Conservation (phyloP, 2,888 invertebrate genomes). For the Dasypolia templi region DNA sequence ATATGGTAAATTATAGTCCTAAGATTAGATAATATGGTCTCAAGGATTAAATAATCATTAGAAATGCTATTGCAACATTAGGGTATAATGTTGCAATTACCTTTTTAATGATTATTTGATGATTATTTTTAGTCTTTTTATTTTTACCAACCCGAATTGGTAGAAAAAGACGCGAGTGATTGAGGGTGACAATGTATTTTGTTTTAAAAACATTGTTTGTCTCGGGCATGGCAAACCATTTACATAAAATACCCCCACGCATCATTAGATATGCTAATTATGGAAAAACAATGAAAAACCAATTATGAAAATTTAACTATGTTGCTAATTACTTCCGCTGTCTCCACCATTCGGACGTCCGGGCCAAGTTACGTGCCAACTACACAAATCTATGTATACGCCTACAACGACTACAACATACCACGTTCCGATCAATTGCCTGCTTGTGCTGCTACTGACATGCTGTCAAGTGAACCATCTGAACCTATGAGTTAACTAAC, state of each 20-base stretch:
- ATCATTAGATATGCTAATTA: neutral
- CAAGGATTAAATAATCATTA: no score
- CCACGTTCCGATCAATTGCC: slow-evolving; percentile 20
- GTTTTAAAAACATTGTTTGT: no score
- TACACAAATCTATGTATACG: slow-evolving; percentile 3
- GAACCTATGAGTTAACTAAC: slow-evolving; percentile 4
- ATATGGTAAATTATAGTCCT: no score
- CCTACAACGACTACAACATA: slow-evolving; percentile 7
- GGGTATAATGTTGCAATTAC: no score
- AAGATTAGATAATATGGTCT: no score
- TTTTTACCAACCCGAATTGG: no score
- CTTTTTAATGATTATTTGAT: no score
- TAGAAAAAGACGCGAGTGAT: neutral
- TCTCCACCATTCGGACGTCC: slow-evolving; percentile 15
- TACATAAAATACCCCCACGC: neutral
- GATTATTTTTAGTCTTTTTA: no score
- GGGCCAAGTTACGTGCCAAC: neutral
- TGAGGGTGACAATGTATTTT: neutral
- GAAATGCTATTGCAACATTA: no score
- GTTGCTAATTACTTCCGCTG: neutral
- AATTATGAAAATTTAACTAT: neutral
- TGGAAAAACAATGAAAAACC: neutral
- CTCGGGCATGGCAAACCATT: neutral
- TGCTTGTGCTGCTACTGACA: slow-evolving; percentile 22
- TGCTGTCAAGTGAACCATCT: slow-evolving; percentile 29